A percentile compares a stretch with the other conserved stretches of the same genome.
Evolutionary conservation across 1,140 invertebrate species (phyloP).

Genomic region (Probaryconus sp.): DNA sequence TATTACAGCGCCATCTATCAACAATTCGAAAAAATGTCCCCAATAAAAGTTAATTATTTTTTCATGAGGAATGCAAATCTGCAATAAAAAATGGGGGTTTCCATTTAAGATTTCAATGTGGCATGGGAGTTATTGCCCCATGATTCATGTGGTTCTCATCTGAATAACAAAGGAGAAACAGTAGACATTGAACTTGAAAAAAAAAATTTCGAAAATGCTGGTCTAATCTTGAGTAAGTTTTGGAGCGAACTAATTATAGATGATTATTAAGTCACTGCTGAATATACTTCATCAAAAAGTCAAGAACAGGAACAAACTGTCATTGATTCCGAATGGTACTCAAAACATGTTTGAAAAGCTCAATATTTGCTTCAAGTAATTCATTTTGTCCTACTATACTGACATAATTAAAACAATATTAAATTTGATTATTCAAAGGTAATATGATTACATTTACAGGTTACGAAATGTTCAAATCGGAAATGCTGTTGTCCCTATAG

Average conservation of each 20-base stretch:
- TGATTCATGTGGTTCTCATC: constrained; percentile 72
- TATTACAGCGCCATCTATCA: too few species aligned
- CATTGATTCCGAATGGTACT: constrained; percentile 17
- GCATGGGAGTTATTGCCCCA: too few species aligned
- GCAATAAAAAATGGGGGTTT: too few species aligned
- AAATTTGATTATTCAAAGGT: too few species aligned
- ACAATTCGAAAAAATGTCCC: too few species aligned
- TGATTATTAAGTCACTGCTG: constrained; percentile 62
- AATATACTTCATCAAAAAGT: constrained; percentile 47
- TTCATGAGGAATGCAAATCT: too few species aligned
- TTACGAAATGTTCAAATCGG: constrained; percentile 15
- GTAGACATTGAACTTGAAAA: constrained; percentile 68
- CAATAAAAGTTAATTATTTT: too few species aligned
- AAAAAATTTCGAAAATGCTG: constrained; percentile 68
- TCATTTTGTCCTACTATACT: too few species aligned
- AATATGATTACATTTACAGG: constrained; percentile 18
- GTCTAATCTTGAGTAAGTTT: constrained; percentile 62
- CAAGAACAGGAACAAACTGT: not conserved
- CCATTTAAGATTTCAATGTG: too few species aligned
- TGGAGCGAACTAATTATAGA: constrained; percentile 67
- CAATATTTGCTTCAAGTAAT: constrained; percentile 30
- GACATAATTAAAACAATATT: not conserved
- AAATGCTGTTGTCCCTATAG: constrained; percentile 17
- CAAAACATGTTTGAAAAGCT: constrained; percentile 18
- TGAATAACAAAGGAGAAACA: constrained; percentile 66